These are phyloP conservation scores for Machaerirhynchus nigripectus DNA, from an alignment of 2,113 vertebrate genomes.

Conservation along the genomic window DNA sequence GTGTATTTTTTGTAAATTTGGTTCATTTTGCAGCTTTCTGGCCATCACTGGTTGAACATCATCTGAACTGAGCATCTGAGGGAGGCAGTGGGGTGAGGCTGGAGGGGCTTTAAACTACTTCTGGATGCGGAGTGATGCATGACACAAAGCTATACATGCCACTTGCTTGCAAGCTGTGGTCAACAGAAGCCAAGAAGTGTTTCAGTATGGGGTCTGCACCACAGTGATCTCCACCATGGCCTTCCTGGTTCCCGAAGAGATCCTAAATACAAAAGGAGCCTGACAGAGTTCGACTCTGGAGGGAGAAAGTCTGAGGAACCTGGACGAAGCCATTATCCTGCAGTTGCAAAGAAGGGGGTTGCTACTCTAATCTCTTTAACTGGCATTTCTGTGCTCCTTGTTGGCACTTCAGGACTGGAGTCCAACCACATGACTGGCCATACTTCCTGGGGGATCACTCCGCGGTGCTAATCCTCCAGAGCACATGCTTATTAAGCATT, in stretches of 20 bases:
- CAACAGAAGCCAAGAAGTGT: neutral
- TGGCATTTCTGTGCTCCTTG: neutral
- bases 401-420: neutral
- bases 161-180: neutral
- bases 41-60: neutral
- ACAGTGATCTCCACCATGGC: fast-evolving
- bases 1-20: neutral
- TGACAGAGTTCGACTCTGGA: fast-evolving
- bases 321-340: neutral
- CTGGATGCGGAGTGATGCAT: neutral
- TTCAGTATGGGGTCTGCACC: neutral
- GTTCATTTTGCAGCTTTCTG: neutral
- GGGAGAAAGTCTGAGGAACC: neutral
- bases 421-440: constrained; percentile 35
- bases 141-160: fast-evolving
- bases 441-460: neutral
- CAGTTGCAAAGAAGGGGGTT: neutral
- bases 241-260: neutral
- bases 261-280: neutral
- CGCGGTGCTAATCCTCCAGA: neutral
- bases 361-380: neutral
- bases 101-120: neutral
- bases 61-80: neutral
- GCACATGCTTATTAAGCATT: neutral
- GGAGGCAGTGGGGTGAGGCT: neutral